Percentiles rank a stretch among this genome's conserved stretches.
Evolutionary conservation across 2,113 vertebrate species (phyloP).

Genomic region (Paratilapia polleni): DNA sequence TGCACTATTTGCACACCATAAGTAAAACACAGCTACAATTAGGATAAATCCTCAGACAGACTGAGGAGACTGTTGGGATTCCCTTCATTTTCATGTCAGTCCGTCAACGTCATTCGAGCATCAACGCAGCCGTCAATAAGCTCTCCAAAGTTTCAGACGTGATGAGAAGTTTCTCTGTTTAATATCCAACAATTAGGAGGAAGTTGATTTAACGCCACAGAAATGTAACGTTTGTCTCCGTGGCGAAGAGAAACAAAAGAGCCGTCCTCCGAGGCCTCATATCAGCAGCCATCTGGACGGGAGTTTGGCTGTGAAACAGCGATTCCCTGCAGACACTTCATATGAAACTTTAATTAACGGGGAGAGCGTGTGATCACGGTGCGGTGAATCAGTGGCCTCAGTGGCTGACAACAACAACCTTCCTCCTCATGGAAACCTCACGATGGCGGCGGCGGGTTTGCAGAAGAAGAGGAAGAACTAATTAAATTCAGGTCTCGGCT

Average conservation of each 20-base stretch:
- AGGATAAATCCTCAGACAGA: not conserved
- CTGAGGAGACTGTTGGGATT: slow-evolving; percentile 16
- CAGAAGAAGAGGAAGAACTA: slow-evolving; percentile 41
- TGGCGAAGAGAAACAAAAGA: slow-evolving; percentile 36
- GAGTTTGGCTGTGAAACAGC: slow-evolving; percentile 35
- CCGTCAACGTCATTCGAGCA: not conserved
- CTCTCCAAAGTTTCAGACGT: slow-evolving; percentile 29
- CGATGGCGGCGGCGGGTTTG: not conserved
- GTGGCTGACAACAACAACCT: slow-evolving; percentile 57
- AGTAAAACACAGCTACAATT: not conserved
- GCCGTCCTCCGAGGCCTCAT: slow-evolving; percentile 42
- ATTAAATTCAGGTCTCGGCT: slow-evolving; percentile 58
- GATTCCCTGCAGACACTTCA: slow-evolving; percentile 57
- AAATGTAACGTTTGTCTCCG: not conserved
- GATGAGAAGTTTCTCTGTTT: slow-evolving; percentile 19
- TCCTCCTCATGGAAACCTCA: slow-evolving; percentile 49
- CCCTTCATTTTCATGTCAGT: not conserved
- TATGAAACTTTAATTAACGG: slow-evolving; percentile 73
- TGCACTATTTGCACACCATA: not conserved
- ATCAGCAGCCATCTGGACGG: slow-evolving; percentile 69
- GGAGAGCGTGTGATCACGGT: slow-evolving; percentile 44
- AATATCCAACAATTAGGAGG: slow-evolving; percentile 41
- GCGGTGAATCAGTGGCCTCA: slow-evolving; percentile 48
- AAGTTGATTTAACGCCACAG: slow-evolving; percentile 36
- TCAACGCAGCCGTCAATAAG: not conserved